Evolutionary conservation across 2,113 vertebrate genomes (phyloP), one percentile per base, ranked within the genome.

Genomic region (Microtus pennsylvanicus): DNA sequence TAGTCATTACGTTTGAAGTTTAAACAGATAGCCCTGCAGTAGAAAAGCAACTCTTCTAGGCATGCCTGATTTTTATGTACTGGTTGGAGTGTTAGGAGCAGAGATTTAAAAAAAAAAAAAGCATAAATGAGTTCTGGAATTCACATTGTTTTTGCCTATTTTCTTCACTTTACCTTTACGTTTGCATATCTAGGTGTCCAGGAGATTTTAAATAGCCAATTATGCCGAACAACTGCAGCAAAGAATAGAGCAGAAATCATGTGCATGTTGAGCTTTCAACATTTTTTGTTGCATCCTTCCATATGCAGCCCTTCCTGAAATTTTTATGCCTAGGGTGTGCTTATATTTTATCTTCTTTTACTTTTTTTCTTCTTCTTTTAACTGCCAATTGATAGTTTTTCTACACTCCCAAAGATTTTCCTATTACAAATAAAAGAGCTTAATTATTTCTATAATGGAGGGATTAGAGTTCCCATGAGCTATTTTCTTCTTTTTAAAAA

Each of bases 381-480:
- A 30, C 55, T 26, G 11, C 50, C 87, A 92, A 96, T 97, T 97
- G 93, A 94, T 96, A 95, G 77, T 96, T 98, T 98, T 97, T 82
- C 47, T 96, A 97, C 74, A 96, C 95, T 98, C 97, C 98, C 75
- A 38, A 97, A 97, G 85, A 98, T 98, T 98, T 98, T 97, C n/a
- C 94, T 97, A 96, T 97, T 97, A 88, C 63, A 98, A 98, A 98
- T 97, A 98, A 97, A 98, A 97, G 78, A 95, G 81, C 93, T 98
- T 98, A 98, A 98, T 98, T 98, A 98, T 98, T 98, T 98, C 96
- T 98, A 93, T 97, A 98, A 98, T 97, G 93, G 96, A 98, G 96
- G 80, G 88, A 98, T 98, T 98, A 98, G 61, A 6, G 35, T 92
- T 98, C 98, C 97, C 94, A 96, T 10, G 92, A 97, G 96, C 80